phyloP scores from a whole-genome alignment of 2,797 vertebrate genomes.

The Mormyrops boulengeri region DNA sequence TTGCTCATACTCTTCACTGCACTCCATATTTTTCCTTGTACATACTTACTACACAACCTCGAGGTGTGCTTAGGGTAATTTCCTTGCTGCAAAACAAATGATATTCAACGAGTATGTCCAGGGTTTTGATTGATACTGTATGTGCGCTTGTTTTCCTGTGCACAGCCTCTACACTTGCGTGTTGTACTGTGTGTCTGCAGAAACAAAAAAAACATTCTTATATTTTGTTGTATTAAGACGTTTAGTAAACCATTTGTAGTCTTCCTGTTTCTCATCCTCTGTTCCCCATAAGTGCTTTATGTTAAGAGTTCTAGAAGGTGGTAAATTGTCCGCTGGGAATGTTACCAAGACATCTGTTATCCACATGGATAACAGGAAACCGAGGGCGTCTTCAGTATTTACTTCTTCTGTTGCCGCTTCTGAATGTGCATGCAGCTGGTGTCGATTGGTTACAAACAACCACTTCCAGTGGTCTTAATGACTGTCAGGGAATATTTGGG shows the following conservation, averaged over 20 bases:
- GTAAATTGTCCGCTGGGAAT: neutral
- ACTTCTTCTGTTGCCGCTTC: neutral
- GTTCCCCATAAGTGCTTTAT: neutral
- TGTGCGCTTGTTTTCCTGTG: neutral
- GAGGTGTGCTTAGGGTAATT: neutral
- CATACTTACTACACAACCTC: neutral
- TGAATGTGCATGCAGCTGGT: neutral
- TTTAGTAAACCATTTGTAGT: neutral
- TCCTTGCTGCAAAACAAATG: neutral
- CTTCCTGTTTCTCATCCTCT: neutral
- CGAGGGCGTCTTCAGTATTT: neutral
- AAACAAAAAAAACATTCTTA: neutral
- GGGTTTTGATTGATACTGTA: neutral
- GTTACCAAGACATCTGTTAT: neutral
- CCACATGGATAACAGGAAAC: neutral
- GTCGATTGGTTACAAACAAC: neutral
- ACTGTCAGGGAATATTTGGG: neutral
- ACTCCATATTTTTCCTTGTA: neutral
- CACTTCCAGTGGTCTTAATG: neutral
- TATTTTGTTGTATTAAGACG: neutral
- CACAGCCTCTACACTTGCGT: neutral
- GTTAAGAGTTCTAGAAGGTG: neutral
- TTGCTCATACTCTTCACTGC: neutral
- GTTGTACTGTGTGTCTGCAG: neutral
- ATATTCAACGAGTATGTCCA: neutral